Evolutionary conservation across 2,797 vertebrate genomes (phyloP), one percentile per base, ranked within the genome.

Genomic region (Prunella strophiata): DNA sequence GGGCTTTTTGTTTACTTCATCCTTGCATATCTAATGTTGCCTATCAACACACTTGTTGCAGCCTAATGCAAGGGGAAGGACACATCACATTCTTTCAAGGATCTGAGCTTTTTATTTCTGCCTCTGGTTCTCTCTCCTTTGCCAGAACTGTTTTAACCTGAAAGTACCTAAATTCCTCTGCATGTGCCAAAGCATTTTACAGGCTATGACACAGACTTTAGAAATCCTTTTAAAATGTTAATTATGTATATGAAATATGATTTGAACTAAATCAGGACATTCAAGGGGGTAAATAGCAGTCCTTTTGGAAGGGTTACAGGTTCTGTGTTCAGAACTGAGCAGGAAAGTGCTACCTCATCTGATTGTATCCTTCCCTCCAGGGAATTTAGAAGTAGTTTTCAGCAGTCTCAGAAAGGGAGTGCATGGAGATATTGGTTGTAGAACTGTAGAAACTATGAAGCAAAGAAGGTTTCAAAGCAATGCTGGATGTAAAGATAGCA

Each of bases 121-220:
- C 27, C 76, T 87, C 45, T 74, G 34, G 47, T 91, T 95, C 89
- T 88, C 62, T 81, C 86, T 84, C 57, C 91, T 92, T 63, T 50
- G 38, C 54, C 77, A 66, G 59, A 91, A 81, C n/a, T 52, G 8
- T 70, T 96, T 76, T 84, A 90, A 76, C 30, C 68, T 68, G 50
- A 75, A 89, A 83, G 47, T 77, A 80, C 54, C 68, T 87, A 30
- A 80, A 89, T 89, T 88, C 54, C 43, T 77, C 72, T 78, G 29
- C 19, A 23, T 23, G 8, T 48, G 47, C 40, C 65, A 68, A 86
- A 87, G 17, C 59, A 59, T 85, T 91, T 84, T 85, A 73, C 21
- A 63, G 66, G 32, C 58, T 81, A 40, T 66, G 76, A 76, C 29
- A 78, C 9, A 91, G 66, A 73, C n/a, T 58, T 93, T 2, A 84